phyloP scores from a whole-genome alignment of 2,113 vertebrate genomes.

The Thermophis baileyi region DNA sequence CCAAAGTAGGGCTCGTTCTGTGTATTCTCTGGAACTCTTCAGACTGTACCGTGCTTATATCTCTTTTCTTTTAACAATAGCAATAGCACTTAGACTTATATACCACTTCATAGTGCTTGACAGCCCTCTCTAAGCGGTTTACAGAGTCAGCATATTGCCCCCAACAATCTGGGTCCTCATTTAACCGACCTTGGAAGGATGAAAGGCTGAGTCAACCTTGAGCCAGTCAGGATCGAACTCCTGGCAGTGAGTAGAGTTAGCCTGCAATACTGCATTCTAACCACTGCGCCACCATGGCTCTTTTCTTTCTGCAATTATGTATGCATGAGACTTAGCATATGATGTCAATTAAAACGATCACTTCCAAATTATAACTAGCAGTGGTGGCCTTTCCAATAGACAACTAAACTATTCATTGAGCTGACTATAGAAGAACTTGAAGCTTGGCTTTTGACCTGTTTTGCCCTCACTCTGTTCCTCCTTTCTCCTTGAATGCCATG shows the following conservation, averaged over 20 bases:
- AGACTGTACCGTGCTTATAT: not conserved
- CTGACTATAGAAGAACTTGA: not conserved
- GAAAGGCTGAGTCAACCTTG: not conserved
- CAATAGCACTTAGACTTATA: not conserved
- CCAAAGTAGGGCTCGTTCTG: not conserved
- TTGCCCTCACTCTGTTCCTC: not conserved
- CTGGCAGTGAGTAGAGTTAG: not conserved
- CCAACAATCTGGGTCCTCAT: not conserved
- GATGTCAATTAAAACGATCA: not conserved
- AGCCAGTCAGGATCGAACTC: not conserved
- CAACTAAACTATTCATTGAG: not conserved
- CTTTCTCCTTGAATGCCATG: not conserved
- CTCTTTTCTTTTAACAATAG: not conserved
- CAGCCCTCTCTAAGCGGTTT: not conserved
- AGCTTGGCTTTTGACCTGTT: not conserved
- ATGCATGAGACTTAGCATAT: not conserved
- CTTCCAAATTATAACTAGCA: not conserved
- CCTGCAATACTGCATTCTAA: not conserved
- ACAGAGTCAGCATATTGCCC: not conserved
- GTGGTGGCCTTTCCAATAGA: not conserved
- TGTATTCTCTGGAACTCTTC: not conserved
- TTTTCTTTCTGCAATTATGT: not conserved
- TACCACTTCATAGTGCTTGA: not conserved
- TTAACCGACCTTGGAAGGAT: not conserved
- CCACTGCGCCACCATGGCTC: not conserved